These are phyloP conservation scores for Synchiropus splendidus DNA, from an alignment of 2,113 vertebrate genomes.

Conservation along the genomic window DNA sequence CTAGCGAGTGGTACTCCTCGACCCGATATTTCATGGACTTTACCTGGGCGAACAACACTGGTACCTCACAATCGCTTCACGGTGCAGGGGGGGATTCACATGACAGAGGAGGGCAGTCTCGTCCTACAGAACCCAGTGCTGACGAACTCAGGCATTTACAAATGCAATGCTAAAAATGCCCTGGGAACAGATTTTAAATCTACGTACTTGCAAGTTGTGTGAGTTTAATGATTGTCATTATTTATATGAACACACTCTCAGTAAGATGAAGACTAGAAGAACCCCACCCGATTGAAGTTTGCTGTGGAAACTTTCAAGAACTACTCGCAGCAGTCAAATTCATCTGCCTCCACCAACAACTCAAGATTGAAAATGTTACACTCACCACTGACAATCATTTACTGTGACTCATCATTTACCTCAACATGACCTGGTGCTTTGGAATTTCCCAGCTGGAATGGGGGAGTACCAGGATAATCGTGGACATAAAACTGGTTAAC, in stretches of 20 bases:
- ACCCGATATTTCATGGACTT: conserved; percentile 71
- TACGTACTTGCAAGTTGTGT: conserved; percentile 70
- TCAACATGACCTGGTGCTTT: too few relatives aligned
- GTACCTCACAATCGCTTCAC: conserved; percentile 59
- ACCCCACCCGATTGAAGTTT: background rate
- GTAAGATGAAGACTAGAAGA: conserved; percentile 3
- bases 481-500: too few relatives aligned
- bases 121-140: conserved; percentile 64
- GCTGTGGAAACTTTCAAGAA: too few relatives aligned
- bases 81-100: conserved; percentile 57
- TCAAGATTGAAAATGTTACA: too few relatives aligned
- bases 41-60: conserved; percentile 69
- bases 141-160: conserved; percentile 73
- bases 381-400: too few relatives aligned
- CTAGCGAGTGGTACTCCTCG: conserved; percentile 61
- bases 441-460: too few relatives aligned
- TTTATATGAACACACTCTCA: background rate
- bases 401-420: too few relatives aligned
- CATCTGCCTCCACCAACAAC: too few relatives aligned
- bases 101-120: conserved; percentile 66
- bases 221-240: conserved; percentile 12
- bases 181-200: conserved; percentile 72
- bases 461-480: too few relatives aligned
- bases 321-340: too few relatives aligned
- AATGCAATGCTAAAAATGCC: conserved; percentile 70